A percentile compares a stretch with the other conserved stretches of the same genome.
Evolutionary conservation across 2,797 vertebrate species (phyloP).

Genomic region (Notolabrus celidotus): DNA sequence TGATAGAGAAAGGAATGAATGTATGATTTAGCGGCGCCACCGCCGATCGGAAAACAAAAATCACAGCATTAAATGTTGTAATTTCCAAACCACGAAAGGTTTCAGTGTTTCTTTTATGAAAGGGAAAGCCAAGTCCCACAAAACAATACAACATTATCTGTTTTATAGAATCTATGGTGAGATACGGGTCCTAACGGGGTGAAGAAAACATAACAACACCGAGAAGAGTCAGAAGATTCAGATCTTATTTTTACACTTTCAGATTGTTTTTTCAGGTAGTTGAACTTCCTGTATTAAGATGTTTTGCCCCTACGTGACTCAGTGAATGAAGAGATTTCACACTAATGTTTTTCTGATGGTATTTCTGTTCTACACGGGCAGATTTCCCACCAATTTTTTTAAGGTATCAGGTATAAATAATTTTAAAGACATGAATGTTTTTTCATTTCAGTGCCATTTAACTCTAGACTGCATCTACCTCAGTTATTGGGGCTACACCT

Average conservation of each 20-base stretch:
- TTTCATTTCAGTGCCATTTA: no score
- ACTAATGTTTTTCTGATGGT: neutral
- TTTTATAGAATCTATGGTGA: conserved; percentile 8
- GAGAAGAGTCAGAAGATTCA: neutral
- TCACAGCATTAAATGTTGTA: conserved; percentile 38
- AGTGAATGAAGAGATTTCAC: neutral
- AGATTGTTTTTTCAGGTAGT: conserved; percentile 8
- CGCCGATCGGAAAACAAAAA: conserved; percentile 35
- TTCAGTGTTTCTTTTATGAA: conserved; percentile 45
- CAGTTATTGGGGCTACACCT: no score
- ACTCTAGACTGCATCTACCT: no score
- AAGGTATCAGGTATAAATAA: no score
- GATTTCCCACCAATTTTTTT: no score
- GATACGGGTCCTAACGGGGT: neutral
- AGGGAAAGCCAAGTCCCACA: conserved; percentile 17
- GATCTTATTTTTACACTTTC: conserved; percentile 22
- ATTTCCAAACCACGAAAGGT: conserved; percentile 39
- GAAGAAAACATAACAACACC: neutral
- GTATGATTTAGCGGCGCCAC: conserved; percentile 35
- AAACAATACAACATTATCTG: conserved; percentile 25
- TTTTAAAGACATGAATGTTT: no score
- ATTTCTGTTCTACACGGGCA: conserved; percentile 1
- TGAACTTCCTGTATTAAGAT: conserved; percentile 2
- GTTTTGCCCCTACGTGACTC: neutral
- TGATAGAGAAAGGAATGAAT: conserved; percentile 32